Evolutionary conservation across 2,888 invertebrate genomes (phyloP).

Genomic region (Lithophane socia): DNA sequence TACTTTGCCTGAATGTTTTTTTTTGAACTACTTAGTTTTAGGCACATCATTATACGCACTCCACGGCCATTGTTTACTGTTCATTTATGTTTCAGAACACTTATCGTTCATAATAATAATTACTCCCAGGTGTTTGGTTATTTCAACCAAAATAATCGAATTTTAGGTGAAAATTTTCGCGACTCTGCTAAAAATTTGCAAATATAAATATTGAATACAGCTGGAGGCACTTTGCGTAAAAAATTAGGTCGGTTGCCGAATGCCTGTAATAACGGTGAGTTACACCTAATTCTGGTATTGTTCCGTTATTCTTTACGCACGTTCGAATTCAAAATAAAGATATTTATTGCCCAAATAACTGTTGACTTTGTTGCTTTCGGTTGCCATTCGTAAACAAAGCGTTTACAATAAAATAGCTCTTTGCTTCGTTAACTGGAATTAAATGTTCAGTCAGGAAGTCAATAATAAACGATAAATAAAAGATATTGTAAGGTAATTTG

Average conservation of each 20-base stretch:
- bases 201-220: constrained; percentile 56
- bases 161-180: constrained; percentile 33
- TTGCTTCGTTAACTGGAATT: constrained; percentile 56
- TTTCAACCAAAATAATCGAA: constrained; percentile 48
- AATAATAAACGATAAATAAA: constrained; percentile 59
- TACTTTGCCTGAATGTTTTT: constrained; percentile 37
- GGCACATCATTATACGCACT: constrained; percentile 15
- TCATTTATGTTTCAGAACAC: constrained; percentile 13
- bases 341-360: constrained; percentile 65
- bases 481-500: constrained; percentile 43
- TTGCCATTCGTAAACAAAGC: constrained; percentile 57
- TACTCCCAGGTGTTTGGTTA: constrained; percentile 24
- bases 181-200: constrained; percentile 37
- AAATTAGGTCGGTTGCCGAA: constrained; percentile 46
- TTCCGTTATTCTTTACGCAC: constrained; percentile 61
- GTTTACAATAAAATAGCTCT: constrained; percentile 58
- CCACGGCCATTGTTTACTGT: background rate
- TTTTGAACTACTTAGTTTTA: constrained; percentile 23
- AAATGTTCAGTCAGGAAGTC: constrained; percentile 59
- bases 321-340: constrained; percentile 59
- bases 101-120: constrained; percentile 24
- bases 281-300: constrained; percentile 64
- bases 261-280: constrained; percentile 58
- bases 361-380: constrained; percentile 57
- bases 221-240: constrained; percentile 49